Evolutionary conservation across 2,113 vertebrate species (phyloP).

Genomic region (Desmodus rotundus): DNA sequence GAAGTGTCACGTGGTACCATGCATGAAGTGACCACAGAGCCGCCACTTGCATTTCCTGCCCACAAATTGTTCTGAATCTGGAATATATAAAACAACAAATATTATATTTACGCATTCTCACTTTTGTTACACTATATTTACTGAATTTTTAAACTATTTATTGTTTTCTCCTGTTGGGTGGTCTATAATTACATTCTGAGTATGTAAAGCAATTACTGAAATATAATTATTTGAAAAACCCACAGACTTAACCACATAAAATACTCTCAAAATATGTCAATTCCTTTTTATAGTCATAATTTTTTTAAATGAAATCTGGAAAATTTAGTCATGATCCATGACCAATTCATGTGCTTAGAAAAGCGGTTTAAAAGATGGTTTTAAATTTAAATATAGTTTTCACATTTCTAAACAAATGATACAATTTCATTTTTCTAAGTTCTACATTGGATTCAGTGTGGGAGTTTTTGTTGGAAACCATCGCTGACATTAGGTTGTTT

Average conservation of each 20-base stretch:
- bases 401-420: conserved; percentile 47
- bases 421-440: conserved; percentile 15
- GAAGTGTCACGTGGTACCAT: conserved; percentile 94
- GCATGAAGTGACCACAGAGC: conserved; percentile 95
- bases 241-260: conserved; percentile 33
- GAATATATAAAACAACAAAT: conserved; percentile 72
- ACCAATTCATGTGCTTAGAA: conserved; percentile 24
- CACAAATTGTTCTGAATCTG: conserved; percentile 99
- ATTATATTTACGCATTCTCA: conserved; percentile 65
- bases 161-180: not conserved
- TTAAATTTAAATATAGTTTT: conserved; percentile 55
- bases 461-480: conserved; percentile 42
- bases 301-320: conserved; percentile 49
- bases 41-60: conserved; percentile 86
- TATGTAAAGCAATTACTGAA: conserved; percentile 6
- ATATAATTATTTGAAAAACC: conserved; percentile 27
- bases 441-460: not conserved
- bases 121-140: not conserved
- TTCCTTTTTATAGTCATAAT: conserved; percentile 25
- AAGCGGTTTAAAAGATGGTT: conserved; percentile 38
- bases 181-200: conserved; percentile 17
- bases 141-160: not conserved
- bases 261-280: conserved; percentile 19
- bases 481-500: conserved; percentile 46
- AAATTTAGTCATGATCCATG: conserved; percentile 26